Evolutionary conservation across 2,797 vertebrate genomes (phyloP).

Genomic region (Scolopax rusticola): DNA sequence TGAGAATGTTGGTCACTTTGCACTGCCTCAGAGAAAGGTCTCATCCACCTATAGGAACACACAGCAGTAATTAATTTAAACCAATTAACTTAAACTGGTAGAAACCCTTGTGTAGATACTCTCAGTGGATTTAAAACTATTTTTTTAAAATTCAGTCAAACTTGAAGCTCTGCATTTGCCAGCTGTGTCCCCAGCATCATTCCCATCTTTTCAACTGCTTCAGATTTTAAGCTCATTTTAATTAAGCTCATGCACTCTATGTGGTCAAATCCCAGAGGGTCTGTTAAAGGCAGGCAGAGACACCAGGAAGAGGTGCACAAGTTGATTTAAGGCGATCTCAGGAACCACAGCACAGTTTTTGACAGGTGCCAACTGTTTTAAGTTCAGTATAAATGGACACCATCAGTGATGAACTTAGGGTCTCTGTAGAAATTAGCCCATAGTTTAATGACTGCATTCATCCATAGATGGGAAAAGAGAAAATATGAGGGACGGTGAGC

Average conservation of each 20-base stretch:
- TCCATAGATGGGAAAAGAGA: not conserved
- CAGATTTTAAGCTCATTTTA: slow-evolving; percentile 59
- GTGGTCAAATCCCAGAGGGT: slow-evolving; percentile 28
- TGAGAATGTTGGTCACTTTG: not conserved
- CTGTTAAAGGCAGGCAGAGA: not conserved
- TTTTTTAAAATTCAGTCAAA: slow-evolving; percentile 28
- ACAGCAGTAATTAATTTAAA: slow-evolving; percentile 68
- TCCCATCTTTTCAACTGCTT: not conserved
- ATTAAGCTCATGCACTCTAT: not conserved
- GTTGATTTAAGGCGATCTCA: not conserved
- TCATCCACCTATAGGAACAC: slow-evolving; percentile 12
- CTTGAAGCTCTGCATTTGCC: slow-evolving; percentile 41
- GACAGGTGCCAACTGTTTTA: not conserved
- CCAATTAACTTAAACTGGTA: slow-evolving; percentile 51
- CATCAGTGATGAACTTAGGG: not conserved
- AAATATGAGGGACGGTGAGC: not conserved
- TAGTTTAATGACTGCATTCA: not conserved
- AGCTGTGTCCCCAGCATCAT: slow-evolving; percentile 38
- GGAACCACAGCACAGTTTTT: not conserved
- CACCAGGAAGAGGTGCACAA: not conserved
- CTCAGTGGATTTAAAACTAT: slow-evolving; percentile 43
- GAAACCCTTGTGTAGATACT: slow-evolving; percentile 19
- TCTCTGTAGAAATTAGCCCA: not conserved
- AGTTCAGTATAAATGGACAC: not conserved
- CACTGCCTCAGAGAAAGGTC: not conserved